These are phyloP conservation scores for Cryptophagus acutangulus DNA, from an alignment of 2,888 invertebrate genomes.

Conservation along the genomic window DNA sequence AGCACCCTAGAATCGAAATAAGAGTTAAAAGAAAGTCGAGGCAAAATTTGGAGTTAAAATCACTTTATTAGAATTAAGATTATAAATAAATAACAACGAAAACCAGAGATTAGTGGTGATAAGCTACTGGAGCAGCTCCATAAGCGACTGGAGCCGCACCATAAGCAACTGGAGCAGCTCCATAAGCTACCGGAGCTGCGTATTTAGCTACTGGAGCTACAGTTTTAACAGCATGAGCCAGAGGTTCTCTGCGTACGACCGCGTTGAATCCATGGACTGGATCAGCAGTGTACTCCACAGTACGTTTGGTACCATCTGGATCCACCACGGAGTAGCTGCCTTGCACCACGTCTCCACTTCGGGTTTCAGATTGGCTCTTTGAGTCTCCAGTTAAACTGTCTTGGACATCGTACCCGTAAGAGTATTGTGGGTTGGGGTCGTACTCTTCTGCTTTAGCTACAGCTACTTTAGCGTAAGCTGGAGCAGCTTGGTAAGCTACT, in stretches of 20 bases:
- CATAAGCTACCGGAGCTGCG: constrained; percentile 14
- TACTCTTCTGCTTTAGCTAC: constrained; percentile 39
- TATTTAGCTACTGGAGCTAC: constrained; percentile 32
- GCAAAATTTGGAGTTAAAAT: neutral
- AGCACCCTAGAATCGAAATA: neutral
- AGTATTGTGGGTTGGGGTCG: constrained; percentile 55
- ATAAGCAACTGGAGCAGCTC: constrained; percentile 14
- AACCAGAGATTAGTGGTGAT: constrained; percentile 9
- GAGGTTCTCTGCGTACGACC: constrained; percentile 58
- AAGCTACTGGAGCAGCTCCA: constrained; percentile 7
- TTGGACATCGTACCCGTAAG: constrained; percentile 54
- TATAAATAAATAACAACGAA: constrained; percentile 10
- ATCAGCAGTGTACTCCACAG: constrained; percentile 56
- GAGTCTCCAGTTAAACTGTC: constrained; percentile 53
- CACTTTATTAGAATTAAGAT: neutral
- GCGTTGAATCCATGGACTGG: constrained; percentile 61
- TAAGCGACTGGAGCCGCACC: constrained; percentile 14
- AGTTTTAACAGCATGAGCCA: constrained; percentile 47
- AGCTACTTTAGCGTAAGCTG: constrained; percentile 25
- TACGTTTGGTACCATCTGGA: constrained; percentile 52
- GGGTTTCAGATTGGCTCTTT: constrained; percentile 52
- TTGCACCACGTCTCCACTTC: constrained; percentile 53
- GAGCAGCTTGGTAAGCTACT: constrained; percentile 24
- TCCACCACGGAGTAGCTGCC: constrained; percentile 53
- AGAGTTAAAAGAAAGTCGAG: constrained; percentile 1